phyloP scores from a whole-genome alignment of 2,888 invertebrate genomes.

The Pedicia rivosa region DNA sequence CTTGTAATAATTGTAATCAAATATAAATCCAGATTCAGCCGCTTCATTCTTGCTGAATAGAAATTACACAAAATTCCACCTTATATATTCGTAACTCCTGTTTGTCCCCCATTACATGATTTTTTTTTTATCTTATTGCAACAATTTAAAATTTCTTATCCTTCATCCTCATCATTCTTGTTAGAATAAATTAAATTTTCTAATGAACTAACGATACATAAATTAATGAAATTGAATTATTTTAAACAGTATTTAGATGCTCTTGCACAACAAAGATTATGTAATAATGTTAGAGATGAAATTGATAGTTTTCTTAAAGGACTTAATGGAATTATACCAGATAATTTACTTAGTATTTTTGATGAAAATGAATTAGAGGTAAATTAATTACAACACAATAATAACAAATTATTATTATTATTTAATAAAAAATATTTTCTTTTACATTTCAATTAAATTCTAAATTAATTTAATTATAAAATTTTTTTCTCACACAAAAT shows the following conservation, averaged over 20 bases:
- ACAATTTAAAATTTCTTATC: no score
- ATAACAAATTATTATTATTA: no score
- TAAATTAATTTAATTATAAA: constrained; percentile 2
- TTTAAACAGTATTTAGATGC: constrained; percentile 55
- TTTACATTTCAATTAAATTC: background rate
- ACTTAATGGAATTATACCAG: constrained; percentile 79
- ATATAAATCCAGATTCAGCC: no score
- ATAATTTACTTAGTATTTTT: constrained; percentile 83
- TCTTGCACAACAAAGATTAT: constrained; percentile 75
- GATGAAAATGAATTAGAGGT: constrained; percentile 95
- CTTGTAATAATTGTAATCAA: no score
- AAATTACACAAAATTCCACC: no score
- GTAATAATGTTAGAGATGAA: constrained; percentile 66
- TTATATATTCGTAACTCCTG: no score
- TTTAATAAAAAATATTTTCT: background rate
- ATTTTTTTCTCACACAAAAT: background rate
- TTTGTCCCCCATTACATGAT: no score
- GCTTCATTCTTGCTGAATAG: no score
- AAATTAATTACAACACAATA: constrained; percentile 14
- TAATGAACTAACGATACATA: no score
- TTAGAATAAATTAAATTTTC: no score
- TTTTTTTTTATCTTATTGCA: no score
- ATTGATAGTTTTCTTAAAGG: constrained; percentile 81
- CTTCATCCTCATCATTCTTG: no score
- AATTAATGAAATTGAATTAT: background rate